phyloP scores from a whole-genome alignment of 2,797 vertebrate species.

The Coregonus ussuriensis region DNA sequence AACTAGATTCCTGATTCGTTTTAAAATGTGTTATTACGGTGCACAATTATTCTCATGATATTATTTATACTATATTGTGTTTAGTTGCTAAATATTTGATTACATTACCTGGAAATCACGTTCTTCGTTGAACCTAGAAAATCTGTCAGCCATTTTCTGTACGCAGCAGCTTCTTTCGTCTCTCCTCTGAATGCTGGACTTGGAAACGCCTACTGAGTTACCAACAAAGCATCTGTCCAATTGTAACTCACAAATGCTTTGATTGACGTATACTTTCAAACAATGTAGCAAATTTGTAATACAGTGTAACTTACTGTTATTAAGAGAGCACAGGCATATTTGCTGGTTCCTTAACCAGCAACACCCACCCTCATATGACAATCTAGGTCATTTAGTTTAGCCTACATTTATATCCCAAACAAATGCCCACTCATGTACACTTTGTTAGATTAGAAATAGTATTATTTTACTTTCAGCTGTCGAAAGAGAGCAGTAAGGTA shows the following conservation, averaged over 20 bases:
- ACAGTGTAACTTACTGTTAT: not conserved
- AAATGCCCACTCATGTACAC: not conserved
- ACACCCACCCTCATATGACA: not conserved
- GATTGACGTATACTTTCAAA: slow-evolving; percentile 5
- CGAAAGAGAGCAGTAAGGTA: not conserved
- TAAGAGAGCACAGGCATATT: not conserved
- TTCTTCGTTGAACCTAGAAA: slow-evolving; percentile 98
- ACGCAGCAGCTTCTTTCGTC: slow-evolving; percentile 54
- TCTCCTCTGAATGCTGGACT: not conserved
- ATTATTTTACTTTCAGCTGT: not conserved
- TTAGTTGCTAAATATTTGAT: not conserved
- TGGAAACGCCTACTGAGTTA: slow-evolving; percentile 1
- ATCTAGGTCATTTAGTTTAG: not conserved
- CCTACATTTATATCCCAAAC: not conserved
- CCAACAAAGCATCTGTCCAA: slow-evolving; percentile 1
- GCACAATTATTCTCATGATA: not conserved
- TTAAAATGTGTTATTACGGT: not conserved
- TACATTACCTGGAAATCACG: slow-evolving; percentile 95
- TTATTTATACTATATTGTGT: not conserved
- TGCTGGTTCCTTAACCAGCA: not conserved
- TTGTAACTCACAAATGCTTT: not conserved
- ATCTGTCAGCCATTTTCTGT: slow-evolving; percentile 98
- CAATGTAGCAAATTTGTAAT: not conserved
- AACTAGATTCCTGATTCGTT: not conserved
- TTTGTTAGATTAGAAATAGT: not conserved